Evolutionary conservation across 2,797 vertebrate species (phyloP).

Genomic region (Myiotriccus ornatus): DNA sequence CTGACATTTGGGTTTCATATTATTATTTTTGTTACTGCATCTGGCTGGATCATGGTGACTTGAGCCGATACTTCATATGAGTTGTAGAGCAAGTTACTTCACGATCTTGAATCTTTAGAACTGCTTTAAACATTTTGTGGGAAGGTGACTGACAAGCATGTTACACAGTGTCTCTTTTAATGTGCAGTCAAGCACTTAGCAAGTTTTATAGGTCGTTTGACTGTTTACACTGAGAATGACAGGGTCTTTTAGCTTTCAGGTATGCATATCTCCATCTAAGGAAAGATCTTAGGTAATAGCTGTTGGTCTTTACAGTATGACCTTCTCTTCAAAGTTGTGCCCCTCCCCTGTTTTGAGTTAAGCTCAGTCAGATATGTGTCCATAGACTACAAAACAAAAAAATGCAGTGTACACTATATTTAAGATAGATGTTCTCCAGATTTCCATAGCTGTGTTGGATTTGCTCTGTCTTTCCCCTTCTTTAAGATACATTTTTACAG

Average conservation of each 20-base stretch:
- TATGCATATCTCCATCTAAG: not conserved
- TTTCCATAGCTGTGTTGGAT: not conserved
- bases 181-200: not conserved
- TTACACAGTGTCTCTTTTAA: not conserved
- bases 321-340: not conserved
- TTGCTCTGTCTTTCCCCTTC: not conserved
- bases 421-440: not conserved
- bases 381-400: not conserved
- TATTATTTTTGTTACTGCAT: not conserved
- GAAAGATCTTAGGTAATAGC: not conserved
- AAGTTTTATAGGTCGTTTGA: not conserved
- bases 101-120: not conserved
- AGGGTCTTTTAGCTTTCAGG: not conserved
- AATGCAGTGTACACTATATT: accelerated
- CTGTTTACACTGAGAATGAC: not conserved
- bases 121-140: not conserved
- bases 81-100: not conserved
- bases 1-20: not conserved
- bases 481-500: not conserved
- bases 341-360: not conserved
- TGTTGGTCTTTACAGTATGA: not conserved
- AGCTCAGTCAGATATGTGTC: not conserved
- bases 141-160: not conserved
- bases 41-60: not conserved
- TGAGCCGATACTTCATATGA: not conserved